These are phyloP conservation scores for Diplodus puntazzo DNA, from an alignment of 2,797 vertebrate genomes.

Conservation along the genomic window DNA sequence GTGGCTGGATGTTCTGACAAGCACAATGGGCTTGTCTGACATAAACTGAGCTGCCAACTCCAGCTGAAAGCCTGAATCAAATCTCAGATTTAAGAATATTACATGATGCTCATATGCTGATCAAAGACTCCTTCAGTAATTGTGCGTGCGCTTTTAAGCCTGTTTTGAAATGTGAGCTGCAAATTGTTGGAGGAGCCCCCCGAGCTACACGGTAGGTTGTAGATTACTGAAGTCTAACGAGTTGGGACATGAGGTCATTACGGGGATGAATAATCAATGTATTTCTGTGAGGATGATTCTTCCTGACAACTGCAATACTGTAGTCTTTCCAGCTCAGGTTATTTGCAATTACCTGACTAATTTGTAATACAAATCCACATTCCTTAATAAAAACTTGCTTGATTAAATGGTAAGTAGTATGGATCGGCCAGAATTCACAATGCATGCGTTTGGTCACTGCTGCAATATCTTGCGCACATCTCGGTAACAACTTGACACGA, in stretches of 20 bases:
- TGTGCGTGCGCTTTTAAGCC: constrained; percentile 15
- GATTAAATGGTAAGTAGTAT: constrained; percentile 67
- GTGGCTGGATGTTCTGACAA: constrained; percentile 22
- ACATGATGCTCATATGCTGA: constrained; percentile 25
- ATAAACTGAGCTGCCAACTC: constrained; percentile 15
- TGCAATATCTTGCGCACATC: constrained; percentile 22
- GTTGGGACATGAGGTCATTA: constrained; percentile 73
- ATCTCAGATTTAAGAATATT: constrained; percentile 22
- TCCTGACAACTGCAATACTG: constrained; percentile 73
- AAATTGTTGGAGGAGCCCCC: constrained; percentile 40
- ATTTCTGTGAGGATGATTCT: constrained; percentile 68
- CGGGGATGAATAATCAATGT: constrained; percentile 78
- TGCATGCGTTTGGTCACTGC: constrained; percentile 31
- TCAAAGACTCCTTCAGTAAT: constrained; percentile 21
- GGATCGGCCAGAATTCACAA: constrained; percentile 54
- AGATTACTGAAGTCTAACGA: constrained; percentile 60
- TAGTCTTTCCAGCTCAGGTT: constrained; percentile 57
- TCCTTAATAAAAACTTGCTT: constrained; percentile 55
- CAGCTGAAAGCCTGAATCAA: constrained; percentile 23
- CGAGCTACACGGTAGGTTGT: constrained; percentile 31
- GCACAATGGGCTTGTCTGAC: constrained; percentile 20
- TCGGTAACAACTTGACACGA: constrained; percentile 31
- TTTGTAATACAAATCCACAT: constrained; percentile 70
- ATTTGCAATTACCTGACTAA: constrained; percentile 75
- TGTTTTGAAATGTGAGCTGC: constrained; percentile 40